Percentiles rank a stretch among this genome's conserved stretches.
phyloP scores from a whole-genome alignment of 2,113 vertebrate species.

The Typhlomys cinereus region DNA sequence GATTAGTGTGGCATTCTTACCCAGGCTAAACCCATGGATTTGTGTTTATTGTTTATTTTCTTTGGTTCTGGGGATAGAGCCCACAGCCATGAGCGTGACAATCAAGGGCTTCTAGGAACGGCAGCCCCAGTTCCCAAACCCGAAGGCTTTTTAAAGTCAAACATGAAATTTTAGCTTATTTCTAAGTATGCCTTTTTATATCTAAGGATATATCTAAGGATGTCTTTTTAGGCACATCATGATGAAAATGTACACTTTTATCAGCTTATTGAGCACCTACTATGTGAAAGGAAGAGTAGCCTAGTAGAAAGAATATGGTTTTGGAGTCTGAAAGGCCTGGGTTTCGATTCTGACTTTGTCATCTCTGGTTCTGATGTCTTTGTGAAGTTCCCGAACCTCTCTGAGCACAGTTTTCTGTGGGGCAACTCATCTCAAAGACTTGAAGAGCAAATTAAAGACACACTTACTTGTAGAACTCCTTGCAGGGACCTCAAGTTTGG shows the following conservation, averaged over 20 bases:
- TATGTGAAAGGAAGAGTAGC: background rate
- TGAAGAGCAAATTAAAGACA: background rate
- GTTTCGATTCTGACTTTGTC: background rate
- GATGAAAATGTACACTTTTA: background rate
- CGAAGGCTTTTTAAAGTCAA: slow-evolving; percentile 35
- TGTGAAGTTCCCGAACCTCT: background rate
- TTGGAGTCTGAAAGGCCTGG: background rate
- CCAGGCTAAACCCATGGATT: background rate
- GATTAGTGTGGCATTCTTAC: background rate
- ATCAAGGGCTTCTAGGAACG: background rate
- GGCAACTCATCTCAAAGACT: background rate
- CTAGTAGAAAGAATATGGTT: background rate
- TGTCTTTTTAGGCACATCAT: background rate
- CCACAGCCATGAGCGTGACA: background rate
- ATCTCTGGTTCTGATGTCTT: background rate
- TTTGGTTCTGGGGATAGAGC: background rate
- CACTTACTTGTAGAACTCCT: background rate
- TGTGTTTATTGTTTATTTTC: background rate
- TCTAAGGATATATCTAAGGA: background rate
- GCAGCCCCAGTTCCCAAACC: background rate
- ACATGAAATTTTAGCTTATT: slow-evolving; percentile 52
- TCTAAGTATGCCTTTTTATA: background rate
- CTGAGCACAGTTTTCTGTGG: background rate
- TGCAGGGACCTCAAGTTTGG: background rate
- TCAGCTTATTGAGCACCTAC: background rate